Conservation (phyloP, 2,797 vertebrate genomes). For the Hyperoplus immaculatus region DNA sequence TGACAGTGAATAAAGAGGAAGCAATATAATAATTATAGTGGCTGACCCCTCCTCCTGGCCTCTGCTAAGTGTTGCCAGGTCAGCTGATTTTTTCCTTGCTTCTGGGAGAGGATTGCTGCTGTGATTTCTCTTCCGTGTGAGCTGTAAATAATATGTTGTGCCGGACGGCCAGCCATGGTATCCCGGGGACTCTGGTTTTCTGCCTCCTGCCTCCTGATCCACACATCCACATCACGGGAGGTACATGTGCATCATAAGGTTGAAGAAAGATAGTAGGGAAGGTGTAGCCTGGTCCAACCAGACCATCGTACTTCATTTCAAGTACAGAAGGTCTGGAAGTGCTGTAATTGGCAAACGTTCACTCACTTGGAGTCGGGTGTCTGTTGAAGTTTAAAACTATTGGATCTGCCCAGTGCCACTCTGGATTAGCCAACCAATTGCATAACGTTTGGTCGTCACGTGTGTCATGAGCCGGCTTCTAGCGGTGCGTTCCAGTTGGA, state of each 20-base stretch:
- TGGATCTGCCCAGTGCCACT: too few species aligned
- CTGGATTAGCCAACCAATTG: too few species aligned
- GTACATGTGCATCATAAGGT: conserved; percentile 54
- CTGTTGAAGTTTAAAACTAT: too few species aligned
- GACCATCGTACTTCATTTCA: too few species aligned
- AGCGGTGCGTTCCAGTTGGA: too few species aligned
- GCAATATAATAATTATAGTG: conserved; percentile 84
- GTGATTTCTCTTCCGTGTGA: conserved; percentile 75
- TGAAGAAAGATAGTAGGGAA: background rate
- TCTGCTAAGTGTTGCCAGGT: conserved; percentile 78
- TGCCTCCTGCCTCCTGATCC: conserved; percentile 70
- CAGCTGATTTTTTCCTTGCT: conserved; percentile 77
- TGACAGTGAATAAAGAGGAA: conserved; percentile 74
- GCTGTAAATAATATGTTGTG: conserved; percentile 85
- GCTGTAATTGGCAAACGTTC: too few species aligned
- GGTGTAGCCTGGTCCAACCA: conserved; percentile 14
- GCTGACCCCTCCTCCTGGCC: conserved; percentile 72
- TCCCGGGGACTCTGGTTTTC: conserved; percentile 55
- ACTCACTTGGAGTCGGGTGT: too few species aligned
- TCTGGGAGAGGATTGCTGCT: conserved; percentile 74
- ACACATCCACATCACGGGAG: conserved; percentile 54
- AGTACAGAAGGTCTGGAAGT: too few species aligned
- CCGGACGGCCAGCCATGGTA: conserved; percentile 71
- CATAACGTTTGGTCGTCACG: too few species aligned
- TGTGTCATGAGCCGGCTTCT: too few species aligned